Percentiles rank a stretch among this genome's conserved stretches.
Evolutionary conservation across 2,888 invertebrate genomes (phyloP).

Genomic region (Rhagonycha fulva): DNA sequence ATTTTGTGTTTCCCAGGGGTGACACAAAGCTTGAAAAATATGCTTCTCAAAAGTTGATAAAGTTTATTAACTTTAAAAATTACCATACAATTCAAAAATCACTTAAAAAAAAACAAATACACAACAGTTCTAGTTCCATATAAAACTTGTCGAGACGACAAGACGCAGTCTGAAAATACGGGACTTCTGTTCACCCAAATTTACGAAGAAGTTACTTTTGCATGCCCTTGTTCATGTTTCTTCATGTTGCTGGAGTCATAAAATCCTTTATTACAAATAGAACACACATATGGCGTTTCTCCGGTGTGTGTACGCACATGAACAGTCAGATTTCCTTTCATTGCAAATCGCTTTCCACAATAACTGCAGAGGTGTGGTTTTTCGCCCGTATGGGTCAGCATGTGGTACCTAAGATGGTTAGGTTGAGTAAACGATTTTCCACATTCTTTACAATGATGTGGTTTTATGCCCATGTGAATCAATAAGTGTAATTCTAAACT

Average conservation of each 20-base stretch:
- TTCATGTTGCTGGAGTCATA: conserved; percentile 35
- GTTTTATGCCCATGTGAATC: conserved; percentile 51
- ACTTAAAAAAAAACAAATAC: too few species aligned
- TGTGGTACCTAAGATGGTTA: conserved; percentile 44
- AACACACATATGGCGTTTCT: conserved; percentile 30
- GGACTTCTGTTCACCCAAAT: too few species aligned
- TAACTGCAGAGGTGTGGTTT: conserved; percentile 38
- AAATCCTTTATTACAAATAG: conserved; percentile 30
- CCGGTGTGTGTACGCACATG: conserved; percentile 25
- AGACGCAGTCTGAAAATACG: too few species aligned
- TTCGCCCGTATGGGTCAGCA: conserved; percentile 45
- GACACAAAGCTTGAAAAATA: too few species aligned
- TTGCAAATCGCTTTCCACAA: conserved; percentile 45
- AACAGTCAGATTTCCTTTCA: conserved; percentile 38
- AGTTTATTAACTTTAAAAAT: too few species aligned
- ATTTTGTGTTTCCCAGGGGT: too few species aligned
- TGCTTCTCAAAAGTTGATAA: too few species aligned
- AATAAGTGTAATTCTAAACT: conserved; percentile 43
- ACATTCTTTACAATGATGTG: conserved; percentile 53
- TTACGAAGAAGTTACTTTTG: neutral
- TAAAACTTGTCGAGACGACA: too few species aligned
- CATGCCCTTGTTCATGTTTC: conserved; percentile 22
- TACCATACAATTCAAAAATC: too few species aligned
- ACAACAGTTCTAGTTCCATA: too few species aligned
- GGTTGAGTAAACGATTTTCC: conserved; percentile 45